Percentiles rank a stretch among this genome's conserved stretches.
Evolutionary conservation across 1,140 invertebrate genomes (phyloP).

Genomic region (Melanaphis sacchari): DNA sequence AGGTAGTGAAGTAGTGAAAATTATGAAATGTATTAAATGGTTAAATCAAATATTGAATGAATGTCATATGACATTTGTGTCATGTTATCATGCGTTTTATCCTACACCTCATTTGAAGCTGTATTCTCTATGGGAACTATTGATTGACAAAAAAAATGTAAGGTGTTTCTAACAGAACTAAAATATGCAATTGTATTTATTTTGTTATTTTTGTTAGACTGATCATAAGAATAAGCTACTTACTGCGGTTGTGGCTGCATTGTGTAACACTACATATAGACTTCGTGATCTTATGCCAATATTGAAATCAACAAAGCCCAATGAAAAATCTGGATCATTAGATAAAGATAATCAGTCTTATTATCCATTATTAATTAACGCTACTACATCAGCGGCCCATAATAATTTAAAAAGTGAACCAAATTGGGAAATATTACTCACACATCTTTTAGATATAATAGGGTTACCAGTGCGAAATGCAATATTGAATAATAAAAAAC

Average conservation of each 20-base stretch:
- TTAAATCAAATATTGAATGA: slow-evolving; percentile 78
- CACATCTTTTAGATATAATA: slow-evolving; percentile 41
- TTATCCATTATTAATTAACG: slow-evolving; percentile 26
- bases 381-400: background rate
- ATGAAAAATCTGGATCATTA: slow-evolving; percentile 21
- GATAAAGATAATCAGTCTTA: slow-evolving; percentile 38
- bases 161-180: slow-evolving; percentile 60
- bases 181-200: background rate
- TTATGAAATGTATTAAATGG: slow-evolving; percentile 58
- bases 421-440: slow-evolving; percentile 39
- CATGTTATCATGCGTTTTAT: slow-evolving; percentile 95
- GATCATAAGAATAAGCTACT: slow-evolving; percentile 65
- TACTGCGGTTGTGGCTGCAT: slow-evolving; percentile 80
- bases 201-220: slow-evolving; percentile 68
- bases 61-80: slow-evolving; percentile 87
- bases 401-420: slow-evolving; percentile 33
- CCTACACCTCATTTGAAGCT: slow-evolving; percentile 92
- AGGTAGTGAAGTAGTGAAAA: slow-evolving; percentile 39
- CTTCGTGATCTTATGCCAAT: slow-evolving; percentile 81
- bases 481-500: background rate
- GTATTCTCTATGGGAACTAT: slow-evolving; percentile 86
- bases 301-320: slow-evolving; percentile 38
- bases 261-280: slow-evolving; percentile 80
- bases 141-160: slow-evolving; percentile 81
- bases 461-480: slow-evolving; percentile 15